These are phyloP conservation scores for Zhuqinia jingwanae DNA, from an alignment of 2,888 invertebrate genomes.

Conservation along the genomic window DNA sequence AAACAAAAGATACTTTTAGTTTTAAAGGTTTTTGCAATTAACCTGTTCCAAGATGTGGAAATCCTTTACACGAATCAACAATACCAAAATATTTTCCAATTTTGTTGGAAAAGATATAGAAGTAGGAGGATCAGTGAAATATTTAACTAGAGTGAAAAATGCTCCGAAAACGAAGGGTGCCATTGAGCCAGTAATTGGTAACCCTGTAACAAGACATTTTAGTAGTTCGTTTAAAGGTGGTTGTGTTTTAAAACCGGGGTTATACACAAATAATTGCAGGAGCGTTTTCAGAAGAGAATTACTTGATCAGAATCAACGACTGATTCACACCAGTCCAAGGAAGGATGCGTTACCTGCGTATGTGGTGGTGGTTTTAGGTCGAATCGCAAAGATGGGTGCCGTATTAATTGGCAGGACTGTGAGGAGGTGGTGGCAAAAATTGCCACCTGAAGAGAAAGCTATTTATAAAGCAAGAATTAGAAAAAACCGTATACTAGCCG, in stretches of 20 bases:
- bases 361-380: constrained; percentile 70
- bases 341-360: constrained; percentile 74
- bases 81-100: background rate
- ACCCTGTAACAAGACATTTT: background rate
- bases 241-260: background rate
- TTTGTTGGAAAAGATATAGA: background rate
- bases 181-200: background rate
- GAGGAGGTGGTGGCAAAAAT: constrained; percentile 82
- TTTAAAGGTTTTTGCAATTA: background rate
- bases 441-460: constrained; percentile 80
- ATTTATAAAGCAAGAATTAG: constrained; percentile 72
- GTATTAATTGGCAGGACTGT: constrained; percentile 81
- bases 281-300: background rate
- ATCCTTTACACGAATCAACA: background rate
- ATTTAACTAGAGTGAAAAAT: background rate
- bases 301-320: background rate
- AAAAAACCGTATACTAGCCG: constrained; percentile 72
- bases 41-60: constrained; percentile 48
- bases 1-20: background rate
- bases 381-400: constrained; percentile 80
- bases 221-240: background rate
- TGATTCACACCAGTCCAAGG: constrained; percentile 40
- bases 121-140: background rate
- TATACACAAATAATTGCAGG: background rate
- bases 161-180: background rate